phyloP scores from a whole-genome alignment of 2,888 invertebrate genomes.

The Heteromurus nitidus region DNA sequence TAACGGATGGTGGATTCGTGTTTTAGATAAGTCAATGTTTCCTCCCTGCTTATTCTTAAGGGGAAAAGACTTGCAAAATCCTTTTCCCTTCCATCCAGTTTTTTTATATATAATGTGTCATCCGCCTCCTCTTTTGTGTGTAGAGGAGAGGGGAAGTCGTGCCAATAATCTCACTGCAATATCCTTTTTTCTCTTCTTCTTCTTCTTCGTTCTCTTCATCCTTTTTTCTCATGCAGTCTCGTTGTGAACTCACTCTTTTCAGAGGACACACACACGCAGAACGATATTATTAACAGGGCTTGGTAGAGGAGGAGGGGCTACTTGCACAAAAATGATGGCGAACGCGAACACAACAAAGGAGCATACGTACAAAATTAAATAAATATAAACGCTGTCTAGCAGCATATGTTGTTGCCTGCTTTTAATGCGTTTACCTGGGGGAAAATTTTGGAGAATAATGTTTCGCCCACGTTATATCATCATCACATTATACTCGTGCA shows the following conservation, averaged over 20 bases:
- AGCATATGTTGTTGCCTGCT: too few relatives aligned
- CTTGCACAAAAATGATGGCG: too few relatives aligned
- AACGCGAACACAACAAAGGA: too few relatives aligned
- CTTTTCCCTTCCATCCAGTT: constrained; percentile 12
- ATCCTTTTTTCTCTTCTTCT: neutral
- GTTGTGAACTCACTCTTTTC: constrained; percentile 17
- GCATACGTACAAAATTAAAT: too few relatives aligned
- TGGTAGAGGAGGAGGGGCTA: too few relatives aligned
- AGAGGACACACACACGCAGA: too few relatives aligned
- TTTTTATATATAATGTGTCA: constrained; percentile 44
- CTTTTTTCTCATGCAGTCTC: constrained; percentile 8
- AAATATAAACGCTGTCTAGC: too few relatives aligned
- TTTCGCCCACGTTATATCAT: too few relatives aligned
- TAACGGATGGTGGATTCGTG: constrained; percentile 53
- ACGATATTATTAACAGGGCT: too few relatives aligned
- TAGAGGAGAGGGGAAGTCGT: constrained; percentile 46
- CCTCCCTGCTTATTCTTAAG: constrained; percentile 48
- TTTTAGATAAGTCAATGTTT: constrained; percentile 60
- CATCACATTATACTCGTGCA: too few relatives aligned
- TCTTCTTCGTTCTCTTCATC: neutral
- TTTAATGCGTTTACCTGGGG: too few relatives aligned
- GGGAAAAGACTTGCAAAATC: constrained; percentile 48
- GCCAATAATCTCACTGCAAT: constrained; percentile 54
- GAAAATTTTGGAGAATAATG: too few relatives aligned
- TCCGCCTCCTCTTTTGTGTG: constrained; percentile 52